A percentile compares a stretch with the other conserved stretches of the same genome.
These are phyloP conservation scores for Engystomops pustulosus DNA, from an alignment of 2,113 vertebrate genomes.

Conservation along the genomic window DNA sequence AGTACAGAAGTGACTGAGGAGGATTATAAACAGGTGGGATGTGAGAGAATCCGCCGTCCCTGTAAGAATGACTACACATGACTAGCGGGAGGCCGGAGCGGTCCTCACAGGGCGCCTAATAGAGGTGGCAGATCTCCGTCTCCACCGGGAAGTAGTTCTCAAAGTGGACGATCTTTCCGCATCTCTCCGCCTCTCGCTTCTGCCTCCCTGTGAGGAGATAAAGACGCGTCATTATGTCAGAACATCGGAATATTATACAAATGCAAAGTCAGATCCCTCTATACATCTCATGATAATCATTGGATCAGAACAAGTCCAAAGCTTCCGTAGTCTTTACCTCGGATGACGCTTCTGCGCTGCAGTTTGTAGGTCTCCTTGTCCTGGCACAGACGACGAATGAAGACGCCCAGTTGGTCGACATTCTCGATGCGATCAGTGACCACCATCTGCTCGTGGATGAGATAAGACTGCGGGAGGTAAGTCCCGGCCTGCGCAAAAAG, in stretches of 20 bases:
- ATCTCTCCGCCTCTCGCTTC: constrained; percentile 86
- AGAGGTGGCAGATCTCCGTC: constrained; percentile 87
- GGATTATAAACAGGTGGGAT: constrained; percentile 70
- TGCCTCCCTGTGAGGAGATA: constrained; percentile 82
- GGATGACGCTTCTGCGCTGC: constrained; percentile 82
- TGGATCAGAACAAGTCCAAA: no score
- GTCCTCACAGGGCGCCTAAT: constrained; percentile 65
- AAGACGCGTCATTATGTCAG: not conserved
- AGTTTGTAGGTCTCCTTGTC: constrained; percentile 91
- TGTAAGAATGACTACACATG: constrained; percentile 81
- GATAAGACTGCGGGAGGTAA: constrained; percentile 92
- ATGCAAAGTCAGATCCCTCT: no score
- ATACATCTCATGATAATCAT: no score
- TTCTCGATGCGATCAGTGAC: constrained; percentile 93
- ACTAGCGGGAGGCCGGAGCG: constrained; percentile 69
- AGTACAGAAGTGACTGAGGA: no score
- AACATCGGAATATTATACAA: no score
- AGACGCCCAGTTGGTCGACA: constrained; percentile 85
- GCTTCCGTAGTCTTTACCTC: constrained; percentile 75
- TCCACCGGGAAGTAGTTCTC: constrained; percentile 87
- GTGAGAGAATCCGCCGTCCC: constrained; percentile 69
- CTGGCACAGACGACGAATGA: constrained; percentile 88
- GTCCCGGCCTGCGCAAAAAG: constrained; percentile 83
- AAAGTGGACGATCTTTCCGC: constrained; percentile 90
- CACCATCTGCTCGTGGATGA: constrained; percentile 95